Conservation (phyloP, 2,888 invertebrate species). For the Troides aeacus region DNA sequence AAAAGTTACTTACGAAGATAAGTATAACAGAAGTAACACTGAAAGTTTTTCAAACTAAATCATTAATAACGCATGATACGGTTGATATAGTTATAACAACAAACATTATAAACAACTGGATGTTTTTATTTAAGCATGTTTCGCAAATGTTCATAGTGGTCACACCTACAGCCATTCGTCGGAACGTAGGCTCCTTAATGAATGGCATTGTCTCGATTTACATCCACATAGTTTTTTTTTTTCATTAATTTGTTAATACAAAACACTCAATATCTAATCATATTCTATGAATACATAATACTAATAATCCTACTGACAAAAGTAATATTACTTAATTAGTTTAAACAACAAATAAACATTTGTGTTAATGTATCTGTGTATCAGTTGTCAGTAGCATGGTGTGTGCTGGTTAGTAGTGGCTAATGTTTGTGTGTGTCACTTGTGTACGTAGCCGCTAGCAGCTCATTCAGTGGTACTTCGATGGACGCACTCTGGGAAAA, state of each 20-base stretch:
- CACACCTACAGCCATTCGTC: slow-evolving; percentile 20
- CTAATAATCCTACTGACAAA: slow-evolving; percentile 21
- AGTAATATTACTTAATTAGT: not conserved
- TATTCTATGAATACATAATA: slow-evolving; percentile 9
- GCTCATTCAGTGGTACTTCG: slow-evolving; percentile 81
- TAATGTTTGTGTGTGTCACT: slow-evolving; percentile 75
- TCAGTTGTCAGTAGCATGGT: slow-evolving; percentile 41
- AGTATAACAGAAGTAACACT: not conserved
- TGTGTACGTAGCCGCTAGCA: slow-evolving; percentile 75
- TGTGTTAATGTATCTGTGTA: slow-evolving; percentile 22
- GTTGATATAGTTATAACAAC: not conserved
- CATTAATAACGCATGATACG: slow-evolving; percentile 7
- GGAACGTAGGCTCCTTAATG: slow-evolving; percentile 17
- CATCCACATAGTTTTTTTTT: slow-evolving; percentile 9
- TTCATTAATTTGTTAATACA: not conserved
- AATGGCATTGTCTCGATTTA: slow-evolving; percentile 26
- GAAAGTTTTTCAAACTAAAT: not conserved
- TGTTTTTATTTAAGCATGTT: slow-evolving; percentile 21
- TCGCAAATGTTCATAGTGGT: slow-evolving; percentile 20
- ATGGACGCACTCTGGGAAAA: slow-evolving; percentile 88
- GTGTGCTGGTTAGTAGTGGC: slow-evolving; percentile 60
- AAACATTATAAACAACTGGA: not conserved
- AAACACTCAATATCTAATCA: not conserved
- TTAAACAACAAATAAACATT: not conserved
- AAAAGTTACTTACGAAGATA: not conserved